These are phyloP conservation scores for Carollia perspicillata DNA, from an alignment of 2,113 vertebrate species.

Conservation along the genomic window DNA sequence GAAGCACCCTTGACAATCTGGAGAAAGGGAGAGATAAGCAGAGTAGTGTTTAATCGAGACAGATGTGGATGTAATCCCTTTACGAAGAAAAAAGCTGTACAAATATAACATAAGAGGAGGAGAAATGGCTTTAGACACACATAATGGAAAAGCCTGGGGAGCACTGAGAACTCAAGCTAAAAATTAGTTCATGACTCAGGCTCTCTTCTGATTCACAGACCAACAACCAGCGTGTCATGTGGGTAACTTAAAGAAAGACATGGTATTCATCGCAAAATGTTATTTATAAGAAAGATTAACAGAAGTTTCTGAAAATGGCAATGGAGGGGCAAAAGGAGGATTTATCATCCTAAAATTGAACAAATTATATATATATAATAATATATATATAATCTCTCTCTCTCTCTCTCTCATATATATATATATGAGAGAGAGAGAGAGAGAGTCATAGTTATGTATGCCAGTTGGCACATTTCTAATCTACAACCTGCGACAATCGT, in stretches of 20 bases:
- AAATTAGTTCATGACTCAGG: constrained; percentile 38
- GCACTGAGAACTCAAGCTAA: constrained; percentile 41
- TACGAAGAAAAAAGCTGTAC: constrained; percentile 55
- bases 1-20: constrained; percentile 53
- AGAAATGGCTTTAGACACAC: constrained; percentile 45
- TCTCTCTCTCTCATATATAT: no score
- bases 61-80: constrained; percentile 70
- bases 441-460: neutral
- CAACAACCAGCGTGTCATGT: neutral
- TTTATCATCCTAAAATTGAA: neutral
- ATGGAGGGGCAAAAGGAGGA: neutral
- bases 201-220: constrained; percentile 40
- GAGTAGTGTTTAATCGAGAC: constrained; percentile 63
- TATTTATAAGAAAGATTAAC: constrained; percentile 34
- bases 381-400: no score
- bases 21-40: constrained; percentile 57
- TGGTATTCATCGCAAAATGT: neutral
- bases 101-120: constrained; percentile 46
- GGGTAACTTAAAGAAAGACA: constrained; percentile 26
- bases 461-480: neutral
- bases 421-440: no score
- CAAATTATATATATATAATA: neutral
- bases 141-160: constrained; percentile 44
- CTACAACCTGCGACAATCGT: neutral
- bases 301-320: neutral